Evolutionary conservation across 2,113 vertebrate species (phyloP).

Genomic region (Penelope pileata): DNA sequence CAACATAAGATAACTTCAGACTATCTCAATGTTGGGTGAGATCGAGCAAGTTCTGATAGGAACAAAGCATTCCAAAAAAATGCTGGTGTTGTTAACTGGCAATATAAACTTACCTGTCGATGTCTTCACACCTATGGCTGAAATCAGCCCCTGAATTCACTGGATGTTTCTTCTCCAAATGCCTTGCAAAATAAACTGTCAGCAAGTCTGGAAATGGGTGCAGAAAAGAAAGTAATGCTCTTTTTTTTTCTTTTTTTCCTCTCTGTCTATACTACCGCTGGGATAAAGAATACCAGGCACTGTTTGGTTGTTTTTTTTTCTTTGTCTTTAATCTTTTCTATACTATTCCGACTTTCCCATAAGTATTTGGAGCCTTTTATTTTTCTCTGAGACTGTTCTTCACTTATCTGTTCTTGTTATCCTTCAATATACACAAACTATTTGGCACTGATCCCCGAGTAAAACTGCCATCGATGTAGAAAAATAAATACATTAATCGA

Average conservation of each 20-base stretch:
- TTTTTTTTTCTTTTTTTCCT: too few species aligned
- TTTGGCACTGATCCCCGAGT: neutral
- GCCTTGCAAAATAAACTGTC: neutral
- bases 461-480: neutral
- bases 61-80: neutral
- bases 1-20: neutral
- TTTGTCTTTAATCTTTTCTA: neutral
- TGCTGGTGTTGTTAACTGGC: neutral
- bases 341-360: neutral
- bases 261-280: rapidly evolving
- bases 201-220: neutral
- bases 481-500: neutral
- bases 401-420: neutral
- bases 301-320: neutral
- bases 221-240: neutral
- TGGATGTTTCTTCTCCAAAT: neutral
- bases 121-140: neutral
- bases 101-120: neutral
- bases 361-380: neutral
- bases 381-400: neutral
- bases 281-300: neutral
- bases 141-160: neutral
- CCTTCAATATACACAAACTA: neutral
- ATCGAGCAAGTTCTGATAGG: neutral
- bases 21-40: neutral